Conservation (phyloP, 1,140 invertebrate genomes). For the Macrosteles quadrilineatus region DNA sequence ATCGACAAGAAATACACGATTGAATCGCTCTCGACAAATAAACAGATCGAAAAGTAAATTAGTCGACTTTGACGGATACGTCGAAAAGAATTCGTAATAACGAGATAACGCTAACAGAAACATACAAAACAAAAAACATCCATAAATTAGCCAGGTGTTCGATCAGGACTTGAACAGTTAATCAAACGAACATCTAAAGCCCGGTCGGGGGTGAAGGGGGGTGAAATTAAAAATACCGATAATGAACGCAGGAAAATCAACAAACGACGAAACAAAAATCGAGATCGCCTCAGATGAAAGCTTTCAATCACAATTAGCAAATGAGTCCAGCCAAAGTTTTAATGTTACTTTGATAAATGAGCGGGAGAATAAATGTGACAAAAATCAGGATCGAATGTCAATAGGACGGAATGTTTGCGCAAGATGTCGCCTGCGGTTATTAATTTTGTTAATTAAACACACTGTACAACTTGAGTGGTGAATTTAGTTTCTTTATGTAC, state of each 20-base stretch:
- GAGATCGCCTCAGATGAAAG: background rate
- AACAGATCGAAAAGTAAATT: slow-evolving; percentile 21
- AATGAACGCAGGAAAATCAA: slow-evolving; percentile 20
- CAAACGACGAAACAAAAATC: slow-evolving; percentile 21
- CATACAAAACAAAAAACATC: slow-evolving; percentile 11
- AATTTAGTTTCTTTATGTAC: too few species aligned
- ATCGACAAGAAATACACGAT: background rate
- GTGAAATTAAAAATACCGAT: slow-evolving; percentile 24
- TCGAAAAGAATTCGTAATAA: slow-evolving; percentile 1
- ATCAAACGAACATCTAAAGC: slow-evolving; percentile 19
- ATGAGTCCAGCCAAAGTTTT: slow-evolving; percentile 18
- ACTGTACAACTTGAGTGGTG: too few species aligned
- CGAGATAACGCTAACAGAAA: slow-evolving; percentile 13
- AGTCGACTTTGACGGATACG: slow-evolving; percentile 18
- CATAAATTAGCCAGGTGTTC: slow-evolving; percentile 21
- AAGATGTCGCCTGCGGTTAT: too few species aligned
- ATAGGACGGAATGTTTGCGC: too few species aligned
- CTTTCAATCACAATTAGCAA: slow-evolving; percentile 13
- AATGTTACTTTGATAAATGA: too few species aligned
- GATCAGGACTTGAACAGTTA: background rate
- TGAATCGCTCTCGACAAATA: background rate
- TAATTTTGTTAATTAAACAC: too few species aligned
- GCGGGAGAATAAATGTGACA: too few species aligned
- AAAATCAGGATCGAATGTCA: too few species aligned
- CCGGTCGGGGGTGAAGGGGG: background rate